phyloP scores from a whole-genome alignment of 2,797 vertebrate species.

The Coilia nasus region DNA sequence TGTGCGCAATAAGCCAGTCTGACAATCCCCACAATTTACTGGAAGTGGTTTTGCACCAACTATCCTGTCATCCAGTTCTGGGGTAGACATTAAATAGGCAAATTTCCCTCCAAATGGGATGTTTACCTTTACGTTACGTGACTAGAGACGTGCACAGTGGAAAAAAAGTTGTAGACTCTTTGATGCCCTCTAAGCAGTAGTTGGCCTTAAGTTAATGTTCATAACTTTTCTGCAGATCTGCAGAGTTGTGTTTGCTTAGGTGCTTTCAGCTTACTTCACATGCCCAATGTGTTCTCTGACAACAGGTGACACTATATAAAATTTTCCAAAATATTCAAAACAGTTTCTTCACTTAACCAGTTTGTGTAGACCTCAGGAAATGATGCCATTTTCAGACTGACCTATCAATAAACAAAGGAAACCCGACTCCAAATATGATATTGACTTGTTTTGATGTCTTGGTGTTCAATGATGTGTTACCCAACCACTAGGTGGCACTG shows the following conservation, averaged over 20 bases:
- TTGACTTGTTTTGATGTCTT: not conserved
- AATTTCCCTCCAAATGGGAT: no score
- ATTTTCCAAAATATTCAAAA: not conserved
- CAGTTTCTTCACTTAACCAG: not conserved
- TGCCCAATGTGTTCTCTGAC: not conserved
- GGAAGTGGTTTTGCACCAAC: no score
- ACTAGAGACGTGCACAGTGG: not conserved
- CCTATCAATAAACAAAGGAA: not conserved
- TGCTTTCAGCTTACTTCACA: not conserved
- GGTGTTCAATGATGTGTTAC: not conserved
- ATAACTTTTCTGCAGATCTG: not conserved
- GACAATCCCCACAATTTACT: no score
- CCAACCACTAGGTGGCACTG: not conserved
- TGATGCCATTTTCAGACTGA: not conserved
- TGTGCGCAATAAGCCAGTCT: no score
- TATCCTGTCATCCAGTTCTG: no score
- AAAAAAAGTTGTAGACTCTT: not conserved
- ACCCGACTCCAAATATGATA: not conserved
- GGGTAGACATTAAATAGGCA: no score
- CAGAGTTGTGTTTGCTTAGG: not conserved
- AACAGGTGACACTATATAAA: not conserved
- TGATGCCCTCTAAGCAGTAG: no score
- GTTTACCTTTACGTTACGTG: not conserved
- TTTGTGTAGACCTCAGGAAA: not conserved
- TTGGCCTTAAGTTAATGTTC: not conserved